Conservation (phyloP, 2,113 vertebrate species). For the Pristiophorus japonicus region DNA sequence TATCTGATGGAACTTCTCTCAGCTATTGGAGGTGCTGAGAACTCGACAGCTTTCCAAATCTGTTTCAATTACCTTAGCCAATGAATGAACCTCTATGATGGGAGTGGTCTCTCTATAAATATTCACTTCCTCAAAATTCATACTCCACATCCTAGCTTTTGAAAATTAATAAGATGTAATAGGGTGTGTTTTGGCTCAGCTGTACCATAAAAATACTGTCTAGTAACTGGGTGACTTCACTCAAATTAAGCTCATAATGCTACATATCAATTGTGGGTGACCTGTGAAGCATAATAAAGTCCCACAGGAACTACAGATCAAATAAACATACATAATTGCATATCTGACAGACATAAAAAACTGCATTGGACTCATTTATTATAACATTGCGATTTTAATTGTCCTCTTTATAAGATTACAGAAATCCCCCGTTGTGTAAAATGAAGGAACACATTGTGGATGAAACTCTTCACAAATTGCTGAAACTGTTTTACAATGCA, state of each 20-base stretch:
- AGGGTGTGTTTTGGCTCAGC: background rate
- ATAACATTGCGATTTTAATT: conserved; percentile 22
- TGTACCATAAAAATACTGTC: background rate
- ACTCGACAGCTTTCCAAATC: background rate
- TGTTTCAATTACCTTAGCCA: background rate
- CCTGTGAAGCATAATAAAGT: background rate
- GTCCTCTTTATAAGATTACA: conserved; percentile 17
- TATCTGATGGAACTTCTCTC: background rate
- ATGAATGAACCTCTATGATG: background rate
- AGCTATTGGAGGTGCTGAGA: background rate
- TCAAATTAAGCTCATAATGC: background rate
- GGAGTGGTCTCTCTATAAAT: background rate
- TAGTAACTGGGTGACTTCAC: background rate
- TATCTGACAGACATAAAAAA: background rate
- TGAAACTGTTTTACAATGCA: conserved; percentile 18
- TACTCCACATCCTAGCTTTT: background rate
- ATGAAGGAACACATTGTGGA: conserved; percentile 16
- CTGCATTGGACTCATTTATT: background rate
- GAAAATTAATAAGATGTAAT: background rate
- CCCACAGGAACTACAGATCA: background rate
- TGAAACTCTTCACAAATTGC: conserved; percentile 24
- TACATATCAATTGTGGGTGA: background rate
- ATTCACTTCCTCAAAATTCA: conserved; percentile 4
- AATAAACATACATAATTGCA: conserved; percentile 15
- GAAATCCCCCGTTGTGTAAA: conserved; percentile 10